These are phyloP conservation scores for Montifringilla adamsi DNA, from an alignment of 2,113 vertebrate genomes.

Conservation along the genomic window DNA sequence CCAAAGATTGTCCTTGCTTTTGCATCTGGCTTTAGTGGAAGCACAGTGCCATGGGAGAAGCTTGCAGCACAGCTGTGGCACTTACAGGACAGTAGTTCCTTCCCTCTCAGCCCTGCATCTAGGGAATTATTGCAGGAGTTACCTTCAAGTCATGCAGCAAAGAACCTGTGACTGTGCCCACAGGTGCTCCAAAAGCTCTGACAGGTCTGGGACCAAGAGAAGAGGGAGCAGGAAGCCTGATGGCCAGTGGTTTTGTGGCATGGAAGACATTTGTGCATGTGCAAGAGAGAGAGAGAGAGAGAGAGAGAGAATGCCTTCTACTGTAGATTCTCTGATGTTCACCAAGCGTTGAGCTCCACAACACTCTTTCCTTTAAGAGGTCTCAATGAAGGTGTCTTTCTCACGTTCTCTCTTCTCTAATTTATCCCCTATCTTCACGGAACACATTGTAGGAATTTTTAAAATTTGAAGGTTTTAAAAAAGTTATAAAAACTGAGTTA, in stretches of 20 bases:
- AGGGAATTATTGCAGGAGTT: background rate
- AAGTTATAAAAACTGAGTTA: background rate
- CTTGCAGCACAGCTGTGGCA: accelerated
- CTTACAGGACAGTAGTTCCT: background rate
- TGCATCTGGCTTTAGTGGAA: background rate
- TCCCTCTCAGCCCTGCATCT: background rate
- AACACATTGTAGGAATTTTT: background rate
- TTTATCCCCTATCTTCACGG: background rate
- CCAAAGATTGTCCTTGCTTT: background rate
- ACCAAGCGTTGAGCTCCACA: background rate
- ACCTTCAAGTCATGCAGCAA: background rate
- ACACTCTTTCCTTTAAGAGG: background rate
- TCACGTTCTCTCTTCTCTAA: background rate
- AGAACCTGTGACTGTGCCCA: background rate
- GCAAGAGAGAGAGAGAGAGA: no score
- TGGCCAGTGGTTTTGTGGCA: background rate
- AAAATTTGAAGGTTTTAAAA: background rate
- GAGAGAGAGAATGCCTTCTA: background rate
- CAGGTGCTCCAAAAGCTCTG: background rate
- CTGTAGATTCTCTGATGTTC: background rate
- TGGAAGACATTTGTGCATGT: background rate
- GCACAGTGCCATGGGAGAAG: background rate
- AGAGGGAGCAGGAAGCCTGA: background rate
- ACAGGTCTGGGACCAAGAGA: background rate
- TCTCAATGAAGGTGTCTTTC: background rate